Evolutionary conservation across 2,888 invertebrate species (phyloP), one percentile per base, ranked within the genome.

Genomic region (Chrysodeixis includens): DNA sequence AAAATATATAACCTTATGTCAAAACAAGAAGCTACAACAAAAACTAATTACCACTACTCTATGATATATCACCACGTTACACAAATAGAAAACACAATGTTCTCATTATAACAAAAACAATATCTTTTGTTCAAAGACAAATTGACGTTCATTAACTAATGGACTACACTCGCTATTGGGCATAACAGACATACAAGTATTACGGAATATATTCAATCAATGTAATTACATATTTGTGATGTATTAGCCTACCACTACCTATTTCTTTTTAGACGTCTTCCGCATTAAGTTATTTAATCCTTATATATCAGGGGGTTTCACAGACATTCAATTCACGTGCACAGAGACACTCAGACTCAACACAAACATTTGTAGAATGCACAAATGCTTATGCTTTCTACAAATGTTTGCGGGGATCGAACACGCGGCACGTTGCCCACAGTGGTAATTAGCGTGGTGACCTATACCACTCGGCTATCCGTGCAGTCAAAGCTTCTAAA

Each of bases 141-240:
- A 75, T 75, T 66, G 69, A 54, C 58, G 35, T 53, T 32, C 57
- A 59, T 75, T 69, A 54, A 66, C 58, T 62, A 54, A 59, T 40
- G 51, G 4, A 56, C 63, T 62, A 57, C 12, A 6, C 26, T 66
- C 16, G 62, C 74, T 66, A 78, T 57, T 66, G 66, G 66, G 52
- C 63, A 62, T 52, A 22, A 51, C 20, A 58, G 51, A 14, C 30
- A 61, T 66, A 53, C 58, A 58, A 53, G 30, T 14, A 69, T 76
- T 78, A 69, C 74, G 66, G 52, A 8, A 73, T 60, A 64, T 78
- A 73, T 77, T 71, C 77, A 67, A 74, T 74, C 64, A 49, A 56
- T 57, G 58, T 78, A 74, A 76, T 76, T 74, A 78, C 32, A 16
- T 14, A 56, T 26, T 68, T 63, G 52, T 58, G 66, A 76, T 62